Conservation (phyloP, 2,797 vertebrate species). For the Coranthus polyacanthus region DNA sequence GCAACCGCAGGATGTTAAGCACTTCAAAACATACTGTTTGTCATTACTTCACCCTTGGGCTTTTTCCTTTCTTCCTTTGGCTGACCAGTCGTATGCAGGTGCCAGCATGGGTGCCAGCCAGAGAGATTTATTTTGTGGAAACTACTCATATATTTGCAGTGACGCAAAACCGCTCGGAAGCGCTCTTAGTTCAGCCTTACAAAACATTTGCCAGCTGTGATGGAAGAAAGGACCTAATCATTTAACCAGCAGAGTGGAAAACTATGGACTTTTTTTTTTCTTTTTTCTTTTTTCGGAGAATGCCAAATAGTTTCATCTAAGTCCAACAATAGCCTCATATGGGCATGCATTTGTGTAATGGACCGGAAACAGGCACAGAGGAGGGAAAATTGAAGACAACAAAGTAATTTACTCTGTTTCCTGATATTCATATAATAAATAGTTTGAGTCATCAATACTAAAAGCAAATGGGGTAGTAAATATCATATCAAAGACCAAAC, state of each 20-base stretch:
- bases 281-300: no score
- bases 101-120: slow-evolving; percentile 45
- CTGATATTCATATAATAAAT: slow-evolving; percentile 30
- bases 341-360: slow-evolving; percentile 38
- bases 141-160: slow-evolving; percentile 52
- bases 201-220: slow-evolving; percentile 63
- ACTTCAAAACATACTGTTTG: slow-evolving; percentile 48
- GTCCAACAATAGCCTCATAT: slow-evolving; percentile 12
- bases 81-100: slow-evolving; percentile 41
- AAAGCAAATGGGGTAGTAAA: slow-evolving; percentile 24
- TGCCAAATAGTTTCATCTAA: slow-evolving; percentile 48
- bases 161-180: slow-evolving; percentile 54
- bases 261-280: slow-evolving; percentile 10
- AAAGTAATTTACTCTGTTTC: slow-evolving; percentile 27
- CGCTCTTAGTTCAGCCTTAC: slow-evolving; percentile 37
- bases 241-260: slow-evolving; percentile 60
- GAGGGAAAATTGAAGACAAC: slow-evolving; percentile 17
- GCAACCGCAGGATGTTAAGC: slow-evolving; percentile 51
- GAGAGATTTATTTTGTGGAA: slow-evolving; percentile 64
- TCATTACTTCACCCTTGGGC: slow-evolving; percentile 35
- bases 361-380: slow-evolving; percentile 35
- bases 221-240: slow-evolving; percentile 48
- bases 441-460: slow-evolving; percentile 54
- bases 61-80: slow-evolving; percentile 39
- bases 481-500: no score